A percentile compares a stretch with the other conserved stretches of the same genome.
Evolutionary conservation across 1,140 invertebrate genomes (phyloP).

Genomic region (Drosophila tropicalis): DNA sequence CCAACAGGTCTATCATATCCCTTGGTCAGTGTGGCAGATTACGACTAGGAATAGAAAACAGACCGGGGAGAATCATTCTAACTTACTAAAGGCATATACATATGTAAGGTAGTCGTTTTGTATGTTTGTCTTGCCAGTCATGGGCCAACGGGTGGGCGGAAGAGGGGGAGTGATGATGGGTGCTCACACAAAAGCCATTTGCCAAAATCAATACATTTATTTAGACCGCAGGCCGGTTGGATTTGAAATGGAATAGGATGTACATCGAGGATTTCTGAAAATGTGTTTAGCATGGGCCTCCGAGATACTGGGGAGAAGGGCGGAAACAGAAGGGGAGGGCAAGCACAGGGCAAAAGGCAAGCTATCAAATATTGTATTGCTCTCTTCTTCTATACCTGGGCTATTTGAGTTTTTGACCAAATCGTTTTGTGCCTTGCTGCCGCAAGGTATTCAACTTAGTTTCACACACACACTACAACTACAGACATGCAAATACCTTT

Average conservation of each 20-base stretch:
- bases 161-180: too few species aligned
- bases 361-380: conserved; percentile 47
- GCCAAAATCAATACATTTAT: conserved; percentile 78
- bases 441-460: conserved; percentile 39
- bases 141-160: not conserved
- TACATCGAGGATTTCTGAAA: conserved; percentile 51
- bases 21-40: too few species aligned
- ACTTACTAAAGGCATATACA: too few species aligned
- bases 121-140: not conserved
- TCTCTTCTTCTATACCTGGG: conserved; percentile 37
- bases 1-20: conserved; percentile 2
- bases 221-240: conserved; percentile 60
- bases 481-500: conserved; percentile 56
- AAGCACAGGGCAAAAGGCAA: conserved; percentile 9
- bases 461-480: not conserved
- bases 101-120: not conserved
- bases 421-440: conserved; percentile 61
- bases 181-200: conserved; percentile 68
- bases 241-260: conserved; percentile 47
- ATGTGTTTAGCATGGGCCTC: conserved; percentile 57
- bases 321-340: not conserved
- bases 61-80: not conserved
- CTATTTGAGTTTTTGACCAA: conserved; percentile 54
- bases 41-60: not conserved
- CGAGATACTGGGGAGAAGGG: too few species aligned